Conservation (phyloP, 2,888 invertebrate species). For the Galerucella pusilla region DNA sequence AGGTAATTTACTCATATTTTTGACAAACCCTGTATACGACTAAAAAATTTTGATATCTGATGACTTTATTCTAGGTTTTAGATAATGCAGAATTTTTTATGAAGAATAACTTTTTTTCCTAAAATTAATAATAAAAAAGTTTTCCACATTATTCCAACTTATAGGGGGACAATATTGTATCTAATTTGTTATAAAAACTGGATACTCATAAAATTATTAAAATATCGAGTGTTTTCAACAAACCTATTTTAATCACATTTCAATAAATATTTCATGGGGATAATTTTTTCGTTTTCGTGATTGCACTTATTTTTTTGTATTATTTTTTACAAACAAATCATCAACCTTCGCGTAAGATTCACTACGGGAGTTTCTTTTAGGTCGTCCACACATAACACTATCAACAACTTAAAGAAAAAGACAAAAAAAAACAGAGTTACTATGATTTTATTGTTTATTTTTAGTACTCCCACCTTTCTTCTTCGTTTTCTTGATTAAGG, state of each 20-base stretch:
- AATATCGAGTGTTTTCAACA: slow-evolving; percentile 31
- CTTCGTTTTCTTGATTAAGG: slow-evolving; percentile 71
- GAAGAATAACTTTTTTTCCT: too few species aligned
- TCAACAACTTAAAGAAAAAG: slow-evolving; percentile 46
- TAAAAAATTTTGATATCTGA: too few species aligned
- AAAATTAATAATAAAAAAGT: too few species aligned
- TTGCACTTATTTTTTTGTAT: slow-evolving; percentile 57
- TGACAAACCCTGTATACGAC: too few species aligned
- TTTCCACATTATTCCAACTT: too few species aligned
- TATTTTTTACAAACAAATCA: slow-evolving; percentile 49
- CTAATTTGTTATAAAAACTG: slow-evolving; percentile 30
- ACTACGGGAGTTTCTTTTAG: slow-evolving; percentile 35
- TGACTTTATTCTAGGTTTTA: too few species aligned
- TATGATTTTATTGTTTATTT: slow-evolving; percentile 25
- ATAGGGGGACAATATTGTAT: slow-evolving; percentile 15
- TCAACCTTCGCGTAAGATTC: slow-evolving; percentile 39
- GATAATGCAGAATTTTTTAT: too few species aligned
- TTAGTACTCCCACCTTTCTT: slow-evolving; percentile 74
- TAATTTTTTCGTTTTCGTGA: slow-evolving; percentile 58
- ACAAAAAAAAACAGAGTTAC: slow-evolving; percentile 41
- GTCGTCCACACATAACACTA: slow-evolving; percentile 48
- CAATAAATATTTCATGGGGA: slow-evolving; percentile 58
- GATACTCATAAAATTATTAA: slow-evolving; percentile 2
- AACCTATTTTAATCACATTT: slow-evolving; percentile 51
- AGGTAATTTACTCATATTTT: too few species aligned